These are phyloP conservation scores for Antheraea yamamai DNA, from an alignment of 2,888 invertebrate species.

Conservation along the genomic window DNA sequence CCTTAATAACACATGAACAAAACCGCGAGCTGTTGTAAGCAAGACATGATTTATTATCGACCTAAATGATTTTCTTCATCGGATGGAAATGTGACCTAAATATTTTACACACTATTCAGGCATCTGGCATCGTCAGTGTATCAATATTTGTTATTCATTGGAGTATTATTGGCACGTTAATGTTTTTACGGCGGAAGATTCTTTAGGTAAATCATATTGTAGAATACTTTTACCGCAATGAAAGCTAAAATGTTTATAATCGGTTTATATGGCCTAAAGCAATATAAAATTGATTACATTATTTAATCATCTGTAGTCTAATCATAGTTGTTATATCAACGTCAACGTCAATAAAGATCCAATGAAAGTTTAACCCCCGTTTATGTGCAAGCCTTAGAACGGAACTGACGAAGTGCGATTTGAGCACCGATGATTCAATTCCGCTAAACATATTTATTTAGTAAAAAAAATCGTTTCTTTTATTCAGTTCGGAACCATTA, in stretches of 20 bases:
- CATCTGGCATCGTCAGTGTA: background rate
- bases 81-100: background rate
- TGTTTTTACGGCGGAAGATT: background rate
- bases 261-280: background rate
- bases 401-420: too few relatives aligned
- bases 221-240: background rate
- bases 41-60: background rate
- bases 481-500: too few relatives aligned
- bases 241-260: background rate
- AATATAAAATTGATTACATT: background rate
- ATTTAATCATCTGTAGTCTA: too few relatives aligned
- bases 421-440: too few relatives aligned
- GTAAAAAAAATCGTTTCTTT: too few relatives aligned
- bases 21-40: too few relatives aligned
- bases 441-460: too few relatives aligned
- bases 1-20: too few relatives aligned
- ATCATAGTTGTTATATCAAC: too few relatives aligned
- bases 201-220: background rate
- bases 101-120: background rate
- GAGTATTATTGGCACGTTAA: background rate
- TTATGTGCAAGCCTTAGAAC: too few relatives aligned
- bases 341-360: too few relatives aligned
- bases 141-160: background rate
- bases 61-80: background rate
- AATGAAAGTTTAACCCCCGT: too few relatives aligned